Base-by-base conservation (phyloP, 2,888 invertebrate genomes). In the Brenthis hecate region DNA sequence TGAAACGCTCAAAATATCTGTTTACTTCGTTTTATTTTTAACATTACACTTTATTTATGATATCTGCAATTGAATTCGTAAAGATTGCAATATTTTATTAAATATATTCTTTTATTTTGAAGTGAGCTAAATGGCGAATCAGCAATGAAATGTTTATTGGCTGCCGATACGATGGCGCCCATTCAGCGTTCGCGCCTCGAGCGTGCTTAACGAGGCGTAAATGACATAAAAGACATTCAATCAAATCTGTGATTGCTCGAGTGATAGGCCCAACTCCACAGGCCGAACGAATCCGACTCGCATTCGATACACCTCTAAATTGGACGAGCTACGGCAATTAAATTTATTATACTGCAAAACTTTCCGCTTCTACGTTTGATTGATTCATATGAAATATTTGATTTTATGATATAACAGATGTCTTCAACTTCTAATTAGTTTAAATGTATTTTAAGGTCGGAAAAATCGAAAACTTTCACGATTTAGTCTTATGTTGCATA, bases 201-300 rank as follows among this genome's bases (percentile, higher is more conserved):
- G 82, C 85, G 85, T 85, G 84, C 82, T 84, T 88, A 88, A 88
- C 89, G 87, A 87, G 82, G 82, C 75, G 79, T 85, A 82, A 89
- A 87, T 83, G 85, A 84, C 82, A 81, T 85, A 81, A 84, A 84
- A 78, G 80, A 82, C 85, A 81, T 88, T 88, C 86, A 87, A 87
- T 88, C 88, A 88, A 82, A 83, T 75, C 74, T 72, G 73, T 83
- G 85, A 88, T 85, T 83, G 83, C 80, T 81, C 78, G 78, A 81
- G 79, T 80, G 80, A 84, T 81, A 80, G 80, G 75, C 72, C 63
- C 75, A 72, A 71, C 72, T 73, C 72, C 76, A 77, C 79, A 80
- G 77, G 76, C 80, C 74, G 75, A 80, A 76, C 73, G 72, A 74
- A 76, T 77, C 76, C 72, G 71, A 72, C 77, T 72, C 75, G 72